Percentiles rank a stretch among this genome's conserved stretches.
Conservation (phyloP, 2,113 vertebrate species). For the Coturnix japonica region DNA sequence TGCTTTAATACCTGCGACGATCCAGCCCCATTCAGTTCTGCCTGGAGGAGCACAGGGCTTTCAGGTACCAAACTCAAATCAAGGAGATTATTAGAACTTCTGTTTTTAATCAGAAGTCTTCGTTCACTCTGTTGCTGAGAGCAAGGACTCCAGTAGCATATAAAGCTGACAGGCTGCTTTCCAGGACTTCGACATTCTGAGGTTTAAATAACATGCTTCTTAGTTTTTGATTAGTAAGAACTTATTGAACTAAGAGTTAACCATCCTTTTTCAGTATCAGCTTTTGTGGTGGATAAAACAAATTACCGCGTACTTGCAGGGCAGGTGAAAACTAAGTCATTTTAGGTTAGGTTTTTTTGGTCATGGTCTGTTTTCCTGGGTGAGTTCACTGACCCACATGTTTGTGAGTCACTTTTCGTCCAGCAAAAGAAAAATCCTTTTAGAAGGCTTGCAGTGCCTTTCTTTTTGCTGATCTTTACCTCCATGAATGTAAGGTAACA, state of each 20-base stretch:
- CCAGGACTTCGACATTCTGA: background rate
- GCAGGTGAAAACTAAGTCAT: background rate
- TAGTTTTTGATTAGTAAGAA: background rate
- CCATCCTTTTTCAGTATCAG: background rate
- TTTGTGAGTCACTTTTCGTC: background rate
- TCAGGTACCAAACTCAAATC: slow-evolving; percentile 81
- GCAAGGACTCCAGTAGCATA: background rate
- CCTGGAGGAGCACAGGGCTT: slow-evolving; percentile 82
- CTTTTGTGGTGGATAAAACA: background rate
- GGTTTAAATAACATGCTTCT: background rate
- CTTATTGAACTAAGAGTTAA: background rate
- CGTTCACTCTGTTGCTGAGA: background rate
- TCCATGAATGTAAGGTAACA: fast-evolving
- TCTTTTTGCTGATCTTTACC: background rate
- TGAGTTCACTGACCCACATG: background rate
- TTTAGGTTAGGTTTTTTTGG: background rate
- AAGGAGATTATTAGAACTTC: background rate
- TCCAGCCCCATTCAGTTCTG: slow-evolving; percentile 79
- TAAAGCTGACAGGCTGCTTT: background rate
- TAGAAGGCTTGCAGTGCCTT: background rate
- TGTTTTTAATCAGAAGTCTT: background rate
- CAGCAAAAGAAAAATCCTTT: background rate
- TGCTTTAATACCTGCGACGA: slow-evolving; percentile 82
- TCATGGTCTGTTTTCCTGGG: background rate
- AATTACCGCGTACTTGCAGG: background rate